phyloP scores from a whole-genome alignment of 2,797 vertebrate species.

The Poeciliopsis paucimaculata region DNA sequence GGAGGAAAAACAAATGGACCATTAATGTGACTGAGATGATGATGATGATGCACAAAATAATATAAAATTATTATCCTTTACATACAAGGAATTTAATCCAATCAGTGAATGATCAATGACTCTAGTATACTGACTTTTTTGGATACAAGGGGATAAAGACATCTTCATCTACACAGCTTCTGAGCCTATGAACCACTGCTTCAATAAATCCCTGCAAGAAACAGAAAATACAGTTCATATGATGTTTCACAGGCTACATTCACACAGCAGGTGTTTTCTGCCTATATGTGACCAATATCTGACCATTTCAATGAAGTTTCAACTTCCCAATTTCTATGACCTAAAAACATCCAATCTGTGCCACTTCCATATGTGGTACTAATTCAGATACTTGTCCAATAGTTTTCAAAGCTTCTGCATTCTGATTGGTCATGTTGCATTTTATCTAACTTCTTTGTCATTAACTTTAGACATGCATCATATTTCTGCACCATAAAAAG shows the following conservation, averaged over 20 bases:
- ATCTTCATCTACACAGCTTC: slow-evolving; percentile 90
- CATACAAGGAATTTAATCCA: not conserved
- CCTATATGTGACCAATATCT: no score
- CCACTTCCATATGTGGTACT: no score
- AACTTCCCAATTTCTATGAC: no score
- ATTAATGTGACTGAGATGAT: not conserved
- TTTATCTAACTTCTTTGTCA: no score
- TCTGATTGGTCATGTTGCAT: no score
- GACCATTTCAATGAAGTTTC: no score
- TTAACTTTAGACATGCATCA: no score
- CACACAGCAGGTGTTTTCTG: no score
- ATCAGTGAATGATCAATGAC: not conserved
- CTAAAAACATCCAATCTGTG: no score
- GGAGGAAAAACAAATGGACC: slow-evolving; percentile 20
- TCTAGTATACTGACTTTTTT: slow-evolving; percentile 80
- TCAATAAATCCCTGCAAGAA: slow-evolving; percentile 82
- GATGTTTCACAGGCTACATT: not conserved
- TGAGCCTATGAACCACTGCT: slow-evolving; percentile 80
- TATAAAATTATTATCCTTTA: not conserved
- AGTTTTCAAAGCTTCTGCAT: no score
- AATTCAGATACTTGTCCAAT: no score
- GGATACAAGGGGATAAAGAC: slow-evolving; percentile 93
- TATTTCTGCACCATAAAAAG: no score
- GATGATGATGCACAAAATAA: not conserved
- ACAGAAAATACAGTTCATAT: slow-evolving; percentile 29